A percentile compares a stretch with the other conserved stretches of the same genome.
These are phyloP conservation scores for Etheostoma spectabile DNA, from an alignment of 2,113 vertebrate species.

Conservation along the genomic window DNA sequence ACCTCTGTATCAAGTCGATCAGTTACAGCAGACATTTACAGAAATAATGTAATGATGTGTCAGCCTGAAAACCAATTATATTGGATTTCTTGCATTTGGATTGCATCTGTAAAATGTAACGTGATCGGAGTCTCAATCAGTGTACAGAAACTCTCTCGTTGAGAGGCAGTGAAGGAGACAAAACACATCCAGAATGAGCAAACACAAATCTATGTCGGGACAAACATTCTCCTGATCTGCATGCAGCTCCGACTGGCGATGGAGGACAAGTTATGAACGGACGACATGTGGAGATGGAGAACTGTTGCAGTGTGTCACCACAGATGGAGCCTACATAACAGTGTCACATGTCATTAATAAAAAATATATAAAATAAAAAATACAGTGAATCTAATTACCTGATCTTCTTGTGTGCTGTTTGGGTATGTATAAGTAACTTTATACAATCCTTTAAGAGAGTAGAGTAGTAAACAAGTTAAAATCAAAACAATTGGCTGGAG, in stretches of 20 bases:
- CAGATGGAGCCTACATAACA: slow-evolving; percentile 74
- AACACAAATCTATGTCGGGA: slow-evolving; percentile 81
- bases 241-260: slow-evolving; percentile 79
- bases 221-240: slow-evolving; percentile 71
- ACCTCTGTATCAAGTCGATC: slow-evolving; percentile 41
- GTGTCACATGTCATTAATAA: slow-evolving; percentile 61
- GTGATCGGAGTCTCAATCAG: slow-evolving; percentile 39
- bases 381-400: slow-evolving; percentile 82
- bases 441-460: slow-evolving; percentile 87
- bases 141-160: slow-evolving; percentile 62
- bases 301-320: slow-evolving; percentile 76
- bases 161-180: slow-evolving; percentile 52
- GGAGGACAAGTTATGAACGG: slow-evolving; percentile 67
- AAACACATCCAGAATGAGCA: slow-evolving; percentile 74
- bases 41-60: slow-evolving; percentile 25
- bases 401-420: slow-evolving; percentile 88
- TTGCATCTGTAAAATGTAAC: slow-evolving; percentile 11
- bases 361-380: slow-evolving; percentile 17
- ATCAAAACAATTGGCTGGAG: slow-evolving; percentile 42
- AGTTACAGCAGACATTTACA: slow-evolving; percentile 33
- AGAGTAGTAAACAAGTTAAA: slow-evolving; percentile 83
- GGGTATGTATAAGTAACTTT: slow-evolving; percentile 87
- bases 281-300: slow-evolving; percentile 76
- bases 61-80: slow-evolving; percentile 23
- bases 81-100: slow-evolving; percentile 32